Base-by-base conservation (phyloP, 2,888 invertebrate species). In the Labia minor region DNA sequence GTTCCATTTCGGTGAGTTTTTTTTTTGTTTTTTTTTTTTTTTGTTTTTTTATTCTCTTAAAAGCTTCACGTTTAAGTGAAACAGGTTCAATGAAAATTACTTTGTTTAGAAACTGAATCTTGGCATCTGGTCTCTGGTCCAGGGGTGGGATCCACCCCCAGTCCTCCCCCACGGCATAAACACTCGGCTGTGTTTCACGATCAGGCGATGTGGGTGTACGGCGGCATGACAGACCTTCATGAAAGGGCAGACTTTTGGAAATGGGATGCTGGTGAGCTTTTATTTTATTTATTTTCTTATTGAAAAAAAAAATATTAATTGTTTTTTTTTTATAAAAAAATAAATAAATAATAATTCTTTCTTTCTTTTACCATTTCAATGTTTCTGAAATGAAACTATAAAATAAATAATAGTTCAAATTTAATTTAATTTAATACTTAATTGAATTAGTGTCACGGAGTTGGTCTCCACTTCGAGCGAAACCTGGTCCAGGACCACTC, bases 151-250 rank as follows among this genome's bases (percentile, higher is more conserved):
- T 65, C 76, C 77, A 1, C 74, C 74, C 61, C 73, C 72, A 10
- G 72, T 73, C 18, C 62, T 37, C 85, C 88, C 65, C 85, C 88
- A 49, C 83, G 92, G 11, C 92, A 93, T 81, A 89, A 89, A 73
- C 94, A 94, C 81, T 88, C 90, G 0, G 89, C 90, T 1, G 87
- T 90, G 63, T 80, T 92, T 69, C 86, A 90, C 77, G 87, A 84
- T 72, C 84, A 85, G 71, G 82, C 86, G 1, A 89, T 94, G 83
- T 93, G 90, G 86, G 83, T 94, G 74, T 92, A 89, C 78, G 94
- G 90, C 18, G 94, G 94, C 0, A 90, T 90, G 88, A 88, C 88
- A 70, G 91, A 92, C 80, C 83, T 94, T 68, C 85, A 87, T 71
- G 88, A 86, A 72, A 82, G 86, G 73, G 80, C 81, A 67, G 92